Evolutionary conservation across 2,797 vertebrate genomes (phyloP).

Genomic region (Microctenopoma lineatum): DNA sequence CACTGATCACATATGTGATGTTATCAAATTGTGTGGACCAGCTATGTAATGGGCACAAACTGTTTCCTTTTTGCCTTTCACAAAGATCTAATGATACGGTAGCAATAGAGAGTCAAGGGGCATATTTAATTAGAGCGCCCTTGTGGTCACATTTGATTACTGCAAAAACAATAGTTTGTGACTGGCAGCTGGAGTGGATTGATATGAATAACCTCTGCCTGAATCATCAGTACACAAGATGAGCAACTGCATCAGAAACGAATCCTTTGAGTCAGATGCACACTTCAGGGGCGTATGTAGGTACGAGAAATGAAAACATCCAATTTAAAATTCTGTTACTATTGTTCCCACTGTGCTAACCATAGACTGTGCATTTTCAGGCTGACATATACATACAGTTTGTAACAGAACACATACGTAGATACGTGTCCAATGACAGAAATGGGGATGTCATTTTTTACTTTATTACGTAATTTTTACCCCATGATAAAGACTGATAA

Average conservation of each 20-base stretch:
- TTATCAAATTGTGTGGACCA: conserved; percentile 41
- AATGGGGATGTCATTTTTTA: too few relatives aligned
- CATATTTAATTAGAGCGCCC: conserved; percentile 15
- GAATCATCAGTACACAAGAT: conserved; percentile 13
- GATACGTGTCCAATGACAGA: too few relatives aligned
- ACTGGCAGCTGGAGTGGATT: conserved; percentile 16
- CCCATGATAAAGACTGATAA: not conserved
- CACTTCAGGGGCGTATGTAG: not conserved
- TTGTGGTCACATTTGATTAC: conserved; percentile 1
- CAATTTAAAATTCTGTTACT: not conserved
- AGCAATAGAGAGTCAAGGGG: not conserved
- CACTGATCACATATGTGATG: conserved; percentile 46
- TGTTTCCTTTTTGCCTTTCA: conserved; percentile 31
- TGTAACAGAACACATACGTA: too few relatives aligned
- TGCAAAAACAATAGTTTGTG: conserved; percentile 14
- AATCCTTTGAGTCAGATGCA: not conserved
- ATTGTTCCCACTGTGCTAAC: too few relatives aligned
- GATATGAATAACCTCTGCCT: conserved; percentile 20
- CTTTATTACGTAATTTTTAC: too few relatives aligned
- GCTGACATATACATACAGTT: not conserved
- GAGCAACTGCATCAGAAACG: not conserved
- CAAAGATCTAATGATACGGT: not conserved
- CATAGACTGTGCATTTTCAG: too few relatives aligned
- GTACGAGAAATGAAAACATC: not conserved
- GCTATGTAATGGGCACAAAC: conserved; percentile 33